A percentile compares a stretch with the other conserved stretches of the same genome.
Evolutionary conservation across 2,888 invertebrate species (phyloP).

Genomic region (Nasonovia ribisnigri): DNA sequence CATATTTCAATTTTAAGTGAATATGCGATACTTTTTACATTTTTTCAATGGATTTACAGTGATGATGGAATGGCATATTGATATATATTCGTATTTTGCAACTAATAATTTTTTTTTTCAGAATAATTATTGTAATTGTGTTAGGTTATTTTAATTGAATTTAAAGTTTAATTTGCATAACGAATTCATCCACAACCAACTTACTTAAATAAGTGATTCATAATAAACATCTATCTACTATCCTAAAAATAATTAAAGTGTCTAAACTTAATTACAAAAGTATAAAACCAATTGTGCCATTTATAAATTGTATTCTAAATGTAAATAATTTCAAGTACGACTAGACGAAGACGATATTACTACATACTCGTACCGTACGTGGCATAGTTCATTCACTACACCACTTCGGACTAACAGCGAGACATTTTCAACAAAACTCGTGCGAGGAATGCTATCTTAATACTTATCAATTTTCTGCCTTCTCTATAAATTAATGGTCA

Average conservation of each 20-base stretch:
- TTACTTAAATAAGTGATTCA: not conserved
- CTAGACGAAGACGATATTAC: not conserved
- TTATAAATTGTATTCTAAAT: not conserved
- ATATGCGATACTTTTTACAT: not conserved
- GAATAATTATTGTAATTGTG: not conserved
- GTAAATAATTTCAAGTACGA: not conserved
- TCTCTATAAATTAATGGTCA: not conserved
- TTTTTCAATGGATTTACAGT: not conserved
- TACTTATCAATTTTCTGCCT: constrained; percentile 21
- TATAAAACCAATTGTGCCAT: not conserved
- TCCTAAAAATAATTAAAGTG: not conserved
- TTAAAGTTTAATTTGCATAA: not conserved
- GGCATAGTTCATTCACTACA: not conserved
- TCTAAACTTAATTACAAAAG: not conserved
- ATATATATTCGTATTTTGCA: not conserved
- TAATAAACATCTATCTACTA: not conserved
- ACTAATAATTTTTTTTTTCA: not conserved
- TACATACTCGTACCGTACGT: not conserved
- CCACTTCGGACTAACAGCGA: not conserved
- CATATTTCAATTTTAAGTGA: not conserved
- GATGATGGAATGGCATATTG: not conserved
- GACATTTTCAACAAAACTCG: not conserved
- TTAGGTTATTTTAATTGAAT: not conserved
- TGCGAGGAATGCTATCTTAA: not conserved
- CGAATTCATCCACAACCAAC: not conserved